phyloP scores from a whole-genome alignment of 2,113 vertebrate genomes.

The Delphinus delphis region DNA sequence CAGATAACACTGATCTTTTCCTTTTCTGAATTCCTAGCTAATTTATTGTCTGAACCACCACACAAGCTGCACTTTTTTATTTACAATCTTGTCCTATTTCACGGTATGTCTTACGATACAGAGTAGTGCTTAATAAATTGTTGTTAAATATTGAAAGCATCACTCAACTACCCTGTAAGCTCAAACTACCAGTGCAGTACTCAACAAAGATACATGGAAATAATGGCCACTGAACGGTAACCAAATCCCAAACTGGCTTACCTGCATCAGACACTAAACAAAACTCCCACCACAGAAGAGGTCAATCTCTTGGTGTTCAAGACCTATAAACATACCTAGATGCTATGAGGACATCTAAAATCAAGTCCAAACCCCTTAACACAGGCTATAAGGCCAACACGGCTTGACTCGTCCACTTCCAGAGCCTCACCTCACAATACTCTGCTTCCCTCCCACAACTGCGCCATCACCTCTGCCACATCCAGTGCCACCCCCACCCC shows the following conservation, averaged over 20 bases:
- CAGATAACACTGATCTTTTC: neutral
- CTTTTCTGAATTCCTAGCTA: neutral
- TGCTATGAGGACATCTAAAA: neutral
- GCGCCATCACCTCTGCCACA: neutral
- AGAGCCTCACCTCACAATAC: neutral
- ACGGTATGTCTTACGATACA: neutral
- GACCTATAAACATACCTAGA: neutral
- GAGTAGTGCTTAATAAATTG: neutral
- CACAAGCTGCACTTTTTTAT: neutral
- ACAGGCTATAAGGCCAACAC: neutral
- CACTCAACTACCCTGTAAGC: neutral
- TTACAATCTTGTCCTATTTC: neutral
- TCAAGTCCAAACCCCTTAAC: neutral
- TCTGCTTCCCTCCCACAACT: neutral
- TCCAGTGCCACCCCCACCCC: neutral
- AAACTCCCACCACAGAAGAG: neutral
- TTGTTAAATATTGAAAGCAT: neutral
- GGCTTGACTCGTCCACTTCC: no score
- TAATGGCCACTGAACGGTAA: neutral
- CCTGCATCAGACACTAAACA: neutral
- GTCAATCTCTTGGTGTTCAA: neutral
- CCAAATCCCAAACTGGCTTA: neutral
- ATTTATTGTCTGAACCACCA: neutral
- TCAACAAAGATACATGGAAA: neutral
- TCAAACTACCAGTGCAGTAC: neutral